These are phyloP conservation scores for Cydia splendana DNA, from an alignment of 1,140 invertebrate species.

Conservation along the genomic window DNA sequence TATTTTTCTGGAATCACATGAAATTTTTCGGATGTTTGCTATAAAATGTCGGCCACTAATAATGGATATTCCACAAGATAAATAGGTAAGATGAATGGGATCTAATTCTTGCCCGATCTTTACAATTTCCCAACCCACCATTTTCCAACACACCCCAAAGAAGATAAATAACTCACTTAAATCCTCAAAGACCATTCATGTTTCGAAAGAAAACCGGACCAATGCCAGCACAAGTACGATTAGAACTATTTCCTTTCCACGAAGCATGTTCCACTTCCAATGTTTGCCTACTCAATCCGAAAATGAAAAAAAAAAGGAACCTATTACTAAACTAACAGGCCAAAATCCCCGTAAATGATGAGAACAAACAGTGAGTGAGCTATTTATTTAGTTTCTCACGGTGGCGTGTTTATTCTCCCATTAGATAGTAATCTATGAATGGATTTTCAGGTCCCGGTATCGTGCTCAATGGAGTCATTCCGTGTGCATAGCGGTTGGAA, in stretches of 20 bases:
- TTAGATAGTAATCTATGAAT: constrained; percentile 28
- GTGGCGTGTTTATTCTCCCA: constrained; percentile 28
- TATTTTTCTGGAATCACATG: no score
- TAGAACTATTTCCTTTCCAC: neutral
- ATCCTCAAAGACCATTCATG: neutral
- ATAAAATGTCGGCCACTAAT: no score
- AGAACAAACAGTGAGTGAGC: constrained; percentile 10
- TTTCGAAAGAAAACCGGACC: constrained; percentile 16
- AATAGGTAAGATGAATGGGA: no score
- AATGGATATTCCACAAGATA: no score
- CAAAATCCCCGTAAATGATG: constrained; percentile 18
- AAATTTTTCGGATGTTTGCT: no score
- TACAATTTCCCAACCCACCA: neutral
- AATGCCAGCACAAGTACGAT: neutral
- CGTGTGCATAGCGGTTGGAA: neutral
- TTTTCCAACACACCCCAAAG: neutral
- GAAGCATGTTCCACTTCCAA: constrained; percentile 9
- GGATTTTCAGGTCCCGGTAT: constrained; percentile 10
- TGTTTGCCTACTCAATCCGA: constrained; percentile 10
- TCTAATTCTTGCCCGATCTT: neutral
- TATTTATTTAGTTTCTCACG: constrained; percentile 32
- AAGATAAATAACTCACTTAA: neutral
- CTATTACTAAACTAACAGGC: constrained; percentile 26
- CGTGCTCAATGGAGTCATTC: neutral
- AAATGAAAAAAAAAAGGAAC: constrained; percentile 20